Base-by-base conservation (phyloP, 2,888 invertebrate species). In the Artemia sp. region DNA sequence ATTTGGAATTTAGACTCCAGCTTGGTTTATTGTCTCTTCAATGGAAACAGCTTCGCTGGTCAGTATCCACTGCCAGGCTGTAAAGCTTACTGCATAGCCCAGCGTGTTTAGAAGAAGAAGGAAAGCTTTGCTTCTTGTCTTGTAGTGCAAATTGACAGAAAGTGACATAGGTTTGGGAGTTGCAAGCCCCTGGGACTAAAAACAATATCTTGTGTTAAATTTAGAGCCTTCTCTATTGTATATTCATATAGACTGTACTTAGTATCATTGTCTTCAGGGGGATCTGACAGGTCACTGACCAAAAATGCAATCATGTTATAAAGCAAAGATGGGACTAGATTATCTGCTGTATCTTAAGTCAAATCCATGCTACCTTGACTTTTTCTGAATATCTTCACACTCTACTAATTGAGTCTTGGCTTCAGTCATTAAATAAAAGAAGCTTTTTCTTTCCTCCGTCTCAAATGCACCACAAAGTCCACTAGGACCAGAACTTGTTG, bases 301-400 rank as follows among this genome's bases (percentile, higher is more conserved):
- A 53, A 53, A 53, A 53, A 53, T 53, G 14, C 58, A 14, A 53
- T 53, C 5, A 53, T 53, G 58, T 53, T 53, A 53, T 53, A 53
- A 4, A n/a, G 58, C 58, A 53, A 14, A n/a, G 58, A 7, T 53
- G 58, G 58, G 7, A 53, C 58, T 53, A 53, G 58, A 14, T 7
- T 53, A n/a, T n/a, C 14, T 53, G 58, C 58, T 53, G 58, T 19
- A 7, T 53, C 7, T 5, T 53, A 53, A 5, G 58, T 14, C 7
- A 53, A 2, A 53, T 53, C 58, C 3, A 14, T 53, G 58, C 58
- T 53, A 53, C 58, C 14, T 53, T 53, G 2, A 4, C 58, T 53
- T n/a, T 53, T 7, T 53, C 58, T 53, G 58, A 53, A 53, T 5
- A 5, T 14, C 58, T 53, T 53, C 12, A 14, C 58, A 53, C 7